A percentile compares a stretch with the other conserved stretches of the same genome.
phyloP scores from a whole-genome alignment of 1,140 invertebrate species.

The Bombus pascuorum region DNA sequence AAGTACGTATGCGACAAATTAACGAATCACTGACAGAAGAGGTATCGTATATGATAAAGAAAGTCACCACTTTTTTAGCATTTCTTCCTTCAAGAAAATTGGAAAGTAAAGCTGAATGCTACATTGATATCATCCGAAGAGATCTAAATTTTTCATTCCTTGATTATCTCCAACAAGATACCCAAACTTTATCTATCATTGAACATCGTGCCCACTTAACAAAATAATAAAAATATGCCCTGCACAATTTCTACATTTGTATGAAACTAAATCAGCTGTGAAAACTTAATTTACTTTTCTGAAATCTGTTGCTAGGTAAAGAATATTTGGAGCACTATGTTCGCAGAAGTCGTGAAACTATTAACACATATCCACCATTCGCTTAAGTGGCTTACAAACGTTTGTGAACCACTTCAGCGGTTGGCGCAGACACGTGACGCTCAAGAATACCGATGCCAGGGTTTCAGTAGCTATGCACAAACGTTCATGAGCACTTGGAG shows the following conservation, averaged over 20 bases:
- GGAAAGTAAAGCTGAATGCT: no score
- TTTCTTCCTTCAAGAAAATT: no score
- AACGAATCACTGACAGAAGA: not conserved
- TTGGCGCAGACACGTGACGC: not conserved
- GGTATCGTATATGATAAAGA: no score
- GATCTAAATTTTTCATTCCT: no score
- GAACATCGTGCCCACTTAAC: no score
- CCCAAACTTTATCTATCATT: no score
- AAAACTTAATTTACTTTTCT: not conserved
- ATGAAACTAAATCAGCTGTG: no score
- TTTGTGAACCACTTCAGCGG: not conserved
- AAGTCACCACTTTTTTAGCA: no score
- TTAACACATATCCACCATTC: not conserved
- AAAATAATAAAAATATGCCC: no score
- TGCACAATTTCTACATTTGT: no score
- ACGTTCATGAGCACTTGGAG: not conserved
- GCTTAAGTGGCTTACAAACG: not conserved
- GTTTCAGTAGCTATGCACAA: not conserved
- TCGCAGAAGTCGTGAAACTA: not conserved
- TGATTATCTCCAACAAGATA: no score
- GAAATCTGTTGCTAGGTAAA: not conserved
- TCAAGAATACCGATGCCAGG: not conserved
- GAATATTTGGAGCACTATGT: not conserved
- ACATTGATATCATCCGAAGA: no score
- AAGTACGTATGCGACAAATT: not conserved